These are phyloP conservation scores for Drosophila anceps DNA, from an alignment of 2,888 invertebrate genomes.

Conservation along the genomic window DNA sequence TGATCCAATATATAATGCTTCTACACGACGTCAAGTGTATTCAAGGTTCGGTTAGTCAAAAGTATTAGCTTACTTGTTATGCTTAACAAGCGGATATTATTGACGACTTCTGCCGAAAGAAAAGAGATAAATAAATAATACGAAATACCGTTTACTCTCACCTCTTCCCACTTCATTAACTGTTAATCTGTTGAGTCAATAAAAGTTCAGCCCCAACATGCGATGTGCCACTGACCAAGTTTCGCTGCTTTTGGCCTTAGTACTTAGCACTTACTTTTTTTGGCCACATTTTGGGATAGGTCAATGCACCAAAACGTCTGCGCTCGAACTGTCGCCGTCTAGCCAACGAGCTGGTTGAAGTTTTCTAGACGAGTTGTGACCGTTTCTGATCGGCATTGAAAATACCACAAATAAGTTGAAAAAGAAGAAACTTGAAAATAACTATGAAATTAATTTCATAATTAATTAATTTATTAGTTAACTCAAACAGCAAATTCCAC, in stretches of 20 bases:
- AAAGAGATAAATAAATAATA: slow-evolving; percentile 32
- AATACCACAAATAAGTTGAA: not conserved
- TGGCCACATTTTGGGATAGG: slow-evolving; percentile 70
- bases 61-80: slow-evolving; percentile 6
- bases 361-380: slow-evolving; percentile 4
- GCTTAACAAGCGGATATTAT: slow-evolving; percentile 66
- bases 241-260: slow-evolving; percentile 40
- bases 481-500: not conserved
- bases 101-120: slow-evolving; percentile 28
- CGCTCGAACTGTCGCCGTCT: not conserved
- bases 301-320: slow-evolving; percentile 45
- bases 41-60: not conserved
- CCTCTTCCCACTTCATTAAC: slow-evolving; percentile 50
- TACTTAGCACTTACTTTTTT: slow-evolving; percentile 60
- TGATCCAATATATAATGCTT: not conserved
- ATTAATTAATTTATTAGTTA: not conserved
- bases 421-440: not conserved
- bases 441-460: not conserved
- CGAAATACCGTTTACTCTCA: slow-evolving; percentile 27
- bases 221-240: slow-evolving; percentile 74
- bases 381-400: slow-evolving; percentile 1
- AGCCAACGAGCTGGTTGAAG: not conserved
- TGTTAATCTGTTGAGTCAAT: slow-evolving; percentile 74
- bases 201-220: slow-evolving; percentile 34
- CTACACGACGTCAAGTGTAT: not conserved